Evolutionary conservation across 2,113 vertebrate species (phyloP).

Genomic region (Psittacara wagleri): DNA sequence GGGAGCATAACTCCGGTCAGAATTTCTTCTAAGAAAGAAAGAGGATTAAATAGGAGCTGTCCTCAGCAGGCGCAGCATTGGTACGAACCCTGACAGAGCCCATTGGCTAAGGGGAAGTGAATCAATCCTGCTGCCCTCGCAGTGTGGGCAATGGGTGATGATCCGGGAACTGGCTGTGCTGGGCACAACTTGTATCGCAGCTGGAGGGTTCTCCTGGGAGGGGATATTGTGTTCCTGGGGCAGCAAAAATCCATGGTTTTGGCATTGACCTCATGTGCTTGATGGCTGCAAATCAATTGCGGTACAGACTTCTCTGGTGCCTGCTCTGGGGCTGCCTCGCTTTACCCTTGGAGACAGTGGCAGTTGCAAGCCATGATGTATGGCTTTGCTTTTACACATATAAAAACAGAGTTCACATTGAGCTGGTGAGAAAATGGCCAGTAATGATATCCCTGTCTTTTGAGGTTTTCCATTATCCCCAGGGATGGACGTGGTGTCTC

Average conservation of each 20-base stretch:
- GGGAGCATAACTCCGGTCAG: background rate
- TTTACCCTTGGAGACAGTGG: background rate
- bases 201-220: background rate
- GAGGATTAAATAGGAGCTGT: background rate
- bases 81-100: rapidly evolving
- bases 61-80: background rate
- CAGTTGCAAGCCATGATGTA: background rate
- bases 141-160: background rate
- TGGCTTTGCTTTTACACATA: background rate
- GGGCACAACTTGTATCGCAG: background rate
- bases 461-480: background rate
- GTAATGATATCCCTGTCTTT: background rate
- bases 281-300: background rate
- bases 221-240: background rate
- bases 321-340: background rate
- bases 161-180: rapidly evolving
- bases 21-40: background rate
- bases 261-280: background rate
- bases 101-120: background rate
- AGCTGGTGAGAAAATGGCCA: background rate
- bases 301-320: background rate
- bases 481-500: background rate
- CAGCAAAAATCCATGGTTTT: background rate
- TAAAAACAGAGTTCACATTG: background rate
- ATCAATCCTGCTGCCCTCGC: background rate